Evolutionary conservation across 2,888 invertebrate genomes (phyloP), one percentile per base, ranked within the genome.

Genomic region (Anticlea derivata): DNA sequence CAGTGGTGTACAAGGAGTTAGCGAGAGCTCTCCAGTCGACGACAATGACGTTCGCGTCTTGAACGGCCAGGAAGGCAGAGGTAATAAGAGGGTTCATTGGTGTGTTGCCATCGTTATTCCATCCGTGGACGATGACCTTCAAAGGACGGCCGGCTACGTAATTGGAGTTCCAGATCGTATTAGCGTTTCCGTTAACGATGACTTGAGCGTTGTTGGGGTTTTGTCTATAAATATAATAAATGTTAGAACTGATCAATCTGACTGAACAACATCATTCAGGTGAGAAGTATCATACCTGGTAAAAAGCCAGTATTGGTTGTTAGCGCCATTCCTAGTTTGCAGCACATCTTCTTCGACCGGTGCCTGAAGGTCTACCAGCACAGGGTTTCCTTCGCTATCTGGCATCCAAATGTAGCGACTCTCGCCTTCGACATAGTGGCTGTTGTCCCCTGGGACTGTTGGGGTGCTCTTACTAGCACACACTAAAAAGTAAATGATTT

Each of bases 391-490:
- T 0, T 81, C 66, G 4, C 80, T 80, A 60, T 87, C 82, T 1
- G 86, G 81, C 76, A 89, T 84, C 86, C 86, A 88, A 51, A 88
- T 73, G 60, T 84, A 89, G 1, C 80, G 81, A 60, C 83, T 86
- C 44, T 75, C 68, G 0, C 87, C 86, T 58, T 86, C 85, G 3
- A 83, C 79, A 61, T 87, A 88, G 63, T 83, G 75, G 53, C 81
- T 85, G 55, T 88, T 88, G 55, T 87, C 83, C 22, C 84, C 82
- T n/a, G 86, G 86, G 6, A 75, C 51, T 2, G 62, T 8, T 5
- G 79, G 78, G 11, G 80, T 63, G 7, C 73, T 72, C 37, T 58
- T 62, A 20, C 75, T 68, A 33, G 73, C 66, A 60, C 80, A 78
- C 38, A 80, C 86, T 86, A 55, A 8, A 68, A 31, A n/a, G 7